These are phyloP conservation scores for Etheostoma perlongum DNA, from an alignment of 2,797 vertebrate species.

Conservation along the genomic window DNA sequence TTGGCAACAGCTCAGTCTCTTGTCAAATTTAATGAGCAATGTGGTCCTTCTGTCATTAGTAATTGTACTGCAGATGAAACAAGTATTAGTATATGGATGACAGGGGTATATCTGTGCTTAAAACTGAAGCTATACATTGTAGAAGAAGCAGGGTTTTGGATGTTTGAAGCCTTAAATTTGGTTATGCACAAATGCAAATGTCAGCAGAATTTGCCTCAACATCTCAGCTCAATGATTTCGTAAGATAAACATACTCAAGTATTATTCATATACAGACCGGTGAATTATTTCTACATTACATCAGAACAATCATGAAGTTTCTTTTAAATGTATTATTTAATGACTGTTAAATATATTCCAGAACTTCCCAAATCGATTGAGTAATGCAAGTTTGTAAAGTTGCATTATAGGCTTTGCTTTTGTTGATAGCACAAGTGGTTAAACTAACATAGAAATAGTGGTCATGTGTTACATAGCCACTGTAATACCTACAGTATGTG, in stretches of 20 bases:
- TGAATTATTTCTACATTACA: neutral
- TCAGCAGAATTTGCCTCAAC: neutral
- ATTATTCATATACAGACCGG: neutral
- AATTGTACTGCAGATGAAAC: neutral
- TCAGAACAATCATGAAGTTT: neutral
- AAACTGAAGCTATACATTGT: neutral
- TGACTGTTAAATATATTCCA: neutral
- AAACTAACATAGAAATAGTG: neutral
- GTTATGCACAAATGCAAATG: neutral
- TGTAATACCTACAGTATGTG: neutral
- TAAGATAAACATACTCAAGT: neutral
- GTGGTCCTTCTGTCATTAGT: neutral
- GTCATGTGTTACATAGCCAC: too few species aligned
- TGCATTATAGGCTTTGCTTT: neutral
- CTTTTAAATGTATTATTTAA: neutral
- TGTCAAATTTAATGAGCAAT: slow-evolving; percentile 8
- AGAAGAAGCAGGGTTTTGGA: neutral
- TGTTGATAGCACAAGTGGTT: neutral
- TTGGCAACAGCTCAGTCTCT: slow-evolving; percentile 24
- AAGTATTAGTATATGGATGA: neutral
- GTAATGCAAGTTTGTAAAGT: neutral
- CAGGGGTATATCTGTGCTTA: neutral
- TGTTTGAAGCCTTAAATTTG: neutral
- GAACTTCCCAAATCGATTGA: neutral
- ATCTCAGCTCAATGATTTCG: neutral